Conservation (phyloP, 1,140 invertebrate genomes). For the Panulirus ornatus region DNA sequence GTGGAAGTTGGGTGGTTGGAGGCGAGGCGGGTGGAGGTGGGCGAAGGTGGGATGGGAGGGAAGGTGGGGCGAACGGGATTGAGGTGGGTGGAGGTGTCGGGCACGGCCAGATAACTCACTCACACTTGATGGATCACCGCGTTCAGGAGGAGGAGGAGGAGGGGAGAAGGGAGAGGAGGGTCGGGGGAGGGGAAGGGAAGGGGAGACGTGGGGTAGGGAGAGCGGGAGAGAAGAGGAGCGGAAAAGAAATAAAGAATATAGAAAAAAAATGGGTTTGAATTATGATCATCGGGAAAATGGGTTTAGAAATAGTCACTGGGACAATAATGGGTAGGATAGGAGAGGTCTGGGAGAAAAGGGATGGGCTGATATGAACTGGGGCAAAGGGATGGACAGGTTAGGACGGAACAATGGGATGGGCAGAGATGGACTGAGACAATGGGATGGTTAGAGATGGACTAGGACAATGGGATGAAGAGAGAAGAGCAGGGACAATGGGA, state of each 20-base stretch:
- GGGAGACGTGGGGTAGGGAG: background rate
- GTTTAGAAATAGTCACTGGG: background rate
- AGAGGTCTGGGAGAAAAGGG: no score
- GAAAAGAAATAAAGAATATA: background rate
- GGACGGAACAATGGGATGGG: no score
- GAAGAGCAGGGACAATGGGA: no score
- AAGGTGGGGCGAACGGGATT: background rate
- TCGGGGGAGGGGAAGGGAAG: background rate
- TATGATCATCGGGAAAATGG: background rate
- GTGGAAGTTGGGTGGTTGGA: background rate
- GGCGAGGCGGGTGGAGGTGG: background rate
- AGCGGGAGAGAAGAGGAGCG: background rate
- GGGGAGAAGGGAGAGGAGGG: background rate
- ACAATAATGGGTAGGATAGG: background rate
- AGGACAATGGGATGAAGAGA: no score
- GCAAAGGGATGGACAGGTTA: no score
- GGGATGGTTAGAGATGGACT: no score
- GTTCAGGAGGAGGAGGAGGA: background rate
- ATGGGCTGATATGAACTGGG: no score
- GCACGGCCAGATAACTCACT: constrained; percentile 16
- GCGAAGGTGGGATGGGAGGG: background rate
- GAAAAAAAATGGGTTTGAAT: background rate
- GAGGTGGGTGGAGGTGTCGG: background rate
- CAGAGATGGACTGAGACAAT: no score
- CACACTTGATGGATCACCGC: constrained; percentile 28